phyloP scores from a whole-genome alignment of 2,888 invertebrate genomes.

The Melipona beecheii region DNA sequence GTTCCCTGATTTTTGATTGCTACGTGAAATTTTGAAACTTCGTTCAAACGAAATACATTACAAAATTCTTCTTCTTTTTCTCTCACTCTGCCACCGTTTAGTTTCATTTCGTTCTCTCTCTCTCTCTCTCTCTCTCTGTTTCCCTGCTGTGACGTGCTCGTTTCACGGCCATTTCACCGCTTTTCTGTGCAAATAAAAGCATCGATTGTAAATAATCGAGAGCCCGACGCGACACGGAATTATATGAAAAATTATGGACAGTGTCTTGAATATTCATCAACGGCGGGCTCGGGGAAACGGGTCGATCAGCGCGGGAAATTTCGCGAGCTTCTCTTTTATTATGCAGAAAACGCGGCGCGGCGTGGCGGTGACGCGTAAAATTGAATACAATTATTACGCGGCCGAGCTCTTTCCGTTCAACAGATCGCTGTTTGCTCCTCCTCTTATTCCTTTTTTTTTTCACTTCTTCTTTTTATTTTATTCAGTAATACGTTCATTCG shows the following conservation, averaged over 20 bases:
- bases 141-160: neutral
- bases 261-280: slow-evolving; percentile 47
- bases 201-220: slow-evolving; percentile 42
- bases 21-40: no score
- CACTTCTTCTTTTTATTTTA: no score
- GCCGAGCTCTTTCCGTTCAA: neutral
- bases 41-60: no score
- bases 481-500: no score
- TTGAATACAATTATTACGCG: slow-evolving; percentile 27
- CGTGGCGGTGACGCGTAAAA: slow-evolving; percentile 12
- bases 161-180: slow-evolving; percentile 17
- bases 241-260: slow-evolving; percentile 46
- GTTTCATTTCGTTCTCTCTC: neutral
- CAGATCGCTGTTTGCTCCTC: neutral
- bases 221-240: slow-evolving; percentile 11
- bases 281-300: no score
- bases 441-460: no score
- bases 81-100: neutral
- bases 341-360: slow-evolving; percentile 5
- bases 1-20: no score
- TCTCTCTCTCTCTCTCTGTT: no score
- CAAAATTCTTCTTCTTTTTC: no score
- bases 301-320: slow-evolving; percentile 9
- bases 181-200: slow-evolving; percentile 15
- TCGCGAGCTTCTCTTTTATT: slow-evolving; percentile 12